phyloP scores from a whole-genome alignment of 2,888 invertebrate species.

The Ophonus ardosiacus region DNA sequence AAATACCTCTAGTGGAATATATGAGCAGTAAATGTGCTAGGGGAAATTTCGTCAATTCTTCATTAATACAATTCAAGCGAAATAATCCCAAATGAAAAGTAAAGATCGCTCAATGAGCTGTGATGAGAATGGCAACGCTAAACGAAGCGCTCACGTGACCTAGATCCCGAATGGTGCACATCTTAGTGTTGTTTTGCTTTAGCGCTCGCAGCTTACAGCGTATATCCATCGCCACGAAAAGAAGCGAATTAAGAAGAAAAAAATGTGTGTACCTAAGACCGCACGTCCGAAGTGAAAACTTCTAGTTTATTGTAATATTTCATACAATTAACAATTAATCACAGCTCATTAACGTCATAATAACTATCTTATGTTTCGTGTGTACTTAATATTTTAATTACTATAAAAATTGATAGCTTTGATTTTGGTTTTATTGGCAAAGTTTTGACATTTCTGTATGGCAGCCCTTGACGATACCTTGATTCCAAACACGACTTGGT shows the following conservation, averaged over 20 bases:
- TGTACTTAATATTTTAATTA: too few species aligned
- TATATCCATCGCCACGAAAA: background rate
- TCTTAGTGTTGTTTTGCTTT: background rate
- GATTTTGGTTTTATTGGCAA: too few species aligned
- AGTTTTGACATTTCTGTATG: too few species aligned
- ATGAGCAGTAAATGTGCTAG: slow-evolving; percentile 24
- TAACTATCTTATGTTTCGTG: too few species aligned
- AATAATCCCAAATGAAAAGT: slow-evolving; percentile 58
- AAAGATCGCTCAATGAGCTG: slow-evolving; percentile 53
- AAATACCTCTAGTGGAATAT: background rate
- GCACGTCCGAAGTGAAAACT: too few species aligned
- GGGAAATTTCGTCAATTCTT: slow-evolving; percentile 37
- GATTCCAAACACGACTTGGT: too few species aligned
- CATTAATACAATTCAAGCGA: slow-evolving; percentile 53
- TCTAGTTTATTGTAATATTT: too few species aligned
- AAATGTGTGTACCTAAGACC: too few species aligned
- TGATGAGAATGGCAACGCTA: slow-evolving; percentile 53
- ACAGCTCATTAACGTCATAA: too few species aligned
- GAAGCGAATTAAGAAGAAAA: background rate
- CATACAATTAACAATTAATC: too few species aligned
- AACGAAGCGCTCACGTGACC: slow-evolving; percentile 51
- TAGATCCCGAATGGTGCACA: slow-evolving; percentile 29
- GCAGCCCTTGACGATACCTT: too few species aligned
- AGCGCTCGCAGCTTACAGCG: background rate
- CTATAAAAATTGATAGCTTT: too few species aligned